Percentiles rank a stretch among this genome's conserved stretches.
phyloP scores from a whole-genome alignment of 2,113 vertebrate species.

The Laticauda laticaudata region DNA sequence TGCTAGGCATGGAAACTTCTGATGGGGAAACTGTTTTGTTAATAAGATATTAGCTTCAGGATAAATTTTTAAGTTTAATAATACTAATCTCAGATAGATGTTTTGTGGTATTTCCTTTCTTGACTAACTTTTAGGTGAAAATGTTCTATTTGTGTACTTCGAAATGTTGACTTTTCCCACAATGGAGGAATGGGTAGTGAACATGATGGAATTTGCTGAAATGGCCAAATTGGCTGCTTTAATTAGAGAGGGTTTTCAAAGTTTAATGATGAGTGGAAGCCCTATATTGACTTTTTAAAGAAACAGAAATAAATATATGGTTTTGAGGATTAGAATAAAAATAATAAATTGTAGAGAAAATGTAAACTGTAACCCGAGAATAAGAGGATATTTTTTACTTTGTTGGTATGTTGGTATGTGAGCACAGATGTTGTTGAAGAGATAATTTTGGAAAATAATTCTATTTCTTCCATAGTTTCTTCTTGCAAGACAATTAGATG shows the following conservation, averaged over 20 bases:
- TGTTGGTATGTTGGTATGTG: too few relatives aligned
- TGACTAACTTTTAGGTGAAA: neutral
- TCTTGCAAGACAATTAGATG: too few relatives aligned
- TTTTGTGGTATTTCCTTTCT: neutral
- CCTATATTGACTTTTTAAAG: neutral
- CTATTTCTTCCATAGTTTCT: too few relatives aligned
- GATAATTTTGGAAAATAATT: too few relatives aligned
- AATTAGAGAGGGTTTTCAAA: neutral
- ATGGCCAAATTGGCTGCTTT: neutral
- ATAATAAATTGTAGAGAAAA: neutral
- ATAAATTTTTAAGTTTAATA: neutral
- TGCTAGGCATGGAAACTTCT: neutral
- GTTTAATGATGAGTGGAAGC: neutral
- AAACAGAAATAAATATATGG: neutral
- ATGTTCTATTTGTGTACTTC: neutral
- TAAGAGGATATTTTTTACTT: neutral
- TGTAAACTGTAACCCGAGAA: neutral
- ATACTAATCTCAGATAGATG: neutral
- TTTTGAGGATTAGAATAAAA: neutral
- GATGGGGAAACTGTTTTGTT: neutral
- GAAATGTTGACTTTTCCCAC: neutral
- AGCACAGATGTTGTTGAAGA: too few relatives aligned
- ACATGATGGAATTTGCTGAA: neutral
- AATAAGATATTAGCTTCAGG: neutral
- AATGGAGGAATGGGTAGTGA: neutral